Evolutionary conservation across 2,113 vertebrate genomes (phyloP), one percentile per base, ranked within the genome.

Genomic region (Mobula birostris): DNA sequence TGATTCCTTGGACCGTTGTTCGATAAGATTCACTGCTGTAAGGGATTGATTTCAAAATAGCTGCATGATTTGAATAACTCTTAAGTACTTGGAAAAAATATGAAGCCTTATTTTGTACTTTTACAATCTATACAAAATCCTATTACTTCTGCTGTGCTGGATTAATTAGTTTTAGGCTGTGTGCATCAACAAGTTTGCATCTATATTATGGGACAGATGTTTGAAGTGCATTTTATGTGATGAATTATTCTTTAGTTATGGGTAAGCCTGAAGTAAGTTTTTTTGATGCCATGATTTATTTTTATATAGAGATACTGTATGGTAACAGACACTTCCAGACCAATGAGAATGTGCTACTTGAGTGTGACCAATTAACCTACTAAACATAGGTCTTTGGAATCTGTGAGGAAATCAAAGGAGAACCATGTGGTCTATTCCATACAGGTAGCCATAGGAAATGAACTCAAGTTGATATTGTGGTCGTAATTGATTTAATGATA

Each of bases 51-150:
- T 74, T 48, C 36, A 48, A 74, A 70, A 91, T 40, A 74, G 40
- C 36, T 74, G 36, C 91, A 56, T 27, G 32, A 36, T 72, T 93
- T 93, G 91, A 93, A 93, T 93, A 93, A 93, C 32, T 74, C 70
- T 24, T 29, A 27, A 27, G 36, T 93, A 56, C 40, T 93, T 74
- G 91, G 48, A 74, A 93, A 27, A 27, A 74, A 48, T 56, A 36
- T 74, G 68, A 40, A 93, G 91, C 19, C 68, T 7, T 36, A 74
- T 93, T 74, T 70, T 48, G 91, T 56, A 74, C 21, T 92, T 74
- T 21, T 48, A 27, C 91, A 93, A 48, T 29, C 91, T 24, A 74
- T 74, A 48, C 36, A 93, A 93, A 74, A 93, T 93, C 91, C 91
- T 93, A 74, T 93, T 56, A 93, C 66, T 91, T 36, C 17, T 24